Base-by-base conservation (phyloP, 2,797 vertebrate species). In the Poecilia wingei region DNA sequence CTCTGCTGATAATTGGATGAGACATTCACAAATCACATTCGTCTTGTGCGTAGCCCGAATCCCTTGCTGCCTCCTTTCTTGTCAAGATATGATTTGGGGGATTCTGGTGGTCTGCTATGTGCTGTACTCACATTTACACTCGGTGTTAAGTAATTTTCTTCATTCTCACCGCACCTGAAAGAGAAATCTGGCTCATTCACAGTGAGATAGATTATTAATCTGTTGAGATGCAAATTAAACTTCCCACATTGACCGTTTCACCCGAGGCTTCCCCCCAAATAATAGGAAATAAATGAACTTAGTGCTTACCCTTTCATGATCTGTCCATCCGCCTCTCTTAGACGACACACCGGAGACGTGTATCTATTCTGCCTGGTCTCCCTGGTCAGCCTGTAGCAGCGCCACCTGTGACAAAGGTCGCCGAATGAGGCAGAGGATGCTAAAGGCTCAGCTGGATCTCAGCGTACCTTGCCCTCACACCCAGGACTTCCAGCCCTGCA, bases 351-450 rank as follows among this genome's bases (percentile, higher is more conserved):
- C 98, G 0, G 97, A 99, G 94, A 98, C 97, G 0, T 99, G 98
- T 79, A 98, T 99, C 93, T 99, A 99, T 94, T 99, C 98, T 0
- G 96, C 96, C 91, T 99, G 98, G 98, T 99, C 98, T 47, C 98
- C 97, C 0, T 99, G 98, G 98, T 99, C 98, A 0, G 97, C 97
- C 74, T 99, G 98, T 82, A 99, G 98, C 92, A 98, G 97, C 7
- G 96, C 97, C 25, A 98, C 97, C 0, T 99, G 98, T 78, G 97
- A 98, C 16, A 99, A 98, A 89, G 98, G 98, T 81, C 97, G 97
- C 49, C 92, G 97, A 84, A 99, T 99, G 98, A 96, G 98, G 78
- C 98, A 99, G 87, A 96, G 97, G 84, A 99, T 99, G 98, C 96
- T 99, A 74, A 99, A 98, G 94, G 98, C 98, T 1, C 98, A 98